These are phyloP conservation scores for Ricordea florida DNA, from an alignment of 92 coral and sea anemone species.

Conservation along the genomic window DNA sequence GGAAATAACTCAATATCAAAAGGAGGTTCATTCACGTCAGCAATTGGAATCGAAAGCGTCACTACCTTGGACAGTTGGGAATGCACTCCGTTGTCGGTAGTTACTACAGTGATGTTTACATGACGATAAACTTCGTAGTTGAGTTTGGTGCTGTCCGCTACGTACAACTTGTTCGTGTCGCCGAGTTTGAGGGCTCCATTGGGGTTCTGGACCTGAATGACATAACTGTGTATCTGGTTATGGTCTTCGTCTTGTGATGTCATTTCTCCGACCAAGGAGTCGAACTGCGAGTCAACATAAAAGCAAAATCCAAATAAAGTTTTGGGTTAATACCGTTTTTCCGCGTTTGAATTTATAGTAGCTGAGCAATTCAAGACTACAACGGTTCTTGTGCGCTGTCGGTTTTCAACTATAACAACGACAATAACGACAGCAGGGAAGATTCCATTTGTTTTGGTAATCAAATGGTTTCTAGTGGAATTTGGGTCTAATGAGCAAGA, in stretches of 20 bases:
- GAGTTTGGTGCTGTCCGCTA: constrained; percentile 51
- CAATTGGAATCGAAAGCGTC: constrained; percentile 55
- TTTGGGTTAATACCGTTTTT: too few relatives aligned
- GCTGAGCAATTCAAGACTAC: too few relatives aligned
- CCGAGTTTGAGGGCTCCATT: constrained; percentile 36
- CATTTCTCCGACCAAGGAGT: constrained; percentile 53
- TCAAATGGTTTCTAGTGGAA: too few relatives aligned
- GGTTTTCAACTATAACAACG: too few relatives aligned
- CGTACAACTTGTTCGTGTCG: constrained; percentile 43
- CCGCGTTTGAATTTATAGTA: too few relatives aligned
- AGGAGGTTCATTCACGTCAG: constrained; percentile 64
- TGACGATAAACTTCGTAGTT: constrained; percentile 54
- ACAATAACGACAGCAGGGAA: too few relatives aligned
- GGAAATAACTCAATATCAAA: constrained; percentile 49
- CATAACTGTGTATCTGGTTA: constrained; percentile 63
- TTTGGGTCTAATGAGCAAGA: too few relatives aligned
- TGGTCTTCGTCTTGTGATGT: constrained; percentile 61
- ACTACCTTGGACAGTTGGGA: constrained; percentile 55
- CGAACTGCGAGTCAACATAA: constrained; percentile 12
- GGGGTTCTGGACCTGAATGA: constrained; percentile 64
- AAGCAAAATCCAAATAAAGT: neutral
- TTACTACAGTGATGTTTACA: constrained; percentile 58
- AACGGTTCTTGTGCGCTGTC: too few relatives aligned
- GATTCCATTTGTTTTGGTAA: too few relatives aligned
- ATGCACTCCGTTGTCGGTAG: constrained; percentile 64